Base-by-base conservation (phyloP, 1,140 invertebrate genomes). In the Lepidostoma basale region DNA sequence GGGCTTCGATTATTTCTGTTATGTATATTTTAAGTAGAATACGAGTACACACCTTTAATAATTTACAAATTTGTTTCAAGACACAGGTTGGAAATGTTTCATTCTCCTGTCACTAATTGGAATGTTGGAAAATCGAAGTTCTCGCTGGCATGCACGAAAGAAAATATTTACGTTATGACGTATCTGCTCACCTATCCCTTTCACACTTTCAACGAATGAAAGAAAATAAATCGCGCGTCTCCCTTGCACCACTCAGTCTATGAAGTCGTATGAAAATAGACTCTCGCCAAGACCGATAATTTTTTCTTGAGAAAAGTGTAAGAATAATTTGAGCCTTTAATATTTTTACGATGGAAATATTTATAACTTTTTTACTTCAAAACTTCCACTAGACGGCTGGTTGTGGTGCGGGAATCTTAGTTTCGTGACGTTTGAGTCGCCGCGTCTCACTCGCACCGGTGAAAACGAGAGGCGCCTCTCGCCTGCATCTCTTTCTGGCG, bases 401-500 rank as follows among this genome's bases (percentile, higher is more conserved):
- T 33, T 12, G 30, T 33, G 30, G 30, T 33, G 30, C 6, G 5
- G 10, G 16, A n/a, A 14, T 25, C 12, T 59, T 14, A 26, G 39
- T 6, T 23, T 42, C 20, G 56, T 60, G 56, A 60, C 56, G 56
- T 60, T 28, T 26, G 30, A 56, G 12, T 26, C 23, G 23, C 25
- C 25, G 8, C 56, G 22, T 60, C 56, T 60, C 56, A 14, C 33
- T 60, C 39, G 56, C 56, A 40, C 56, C 23, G 22, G 56, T 26
- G 56, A 60, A 60, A 60, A 60, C 56, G 56, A 60, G 42, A 60
- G 56, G 56, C 56, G 26, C 22, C 47, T 18, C 28, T 33, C 36
- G 64, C 47, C 52, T 33, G 54, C 40, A 44, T 60, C 45, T 60
- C 56, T 60, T 42, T 60, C 39, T 66, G 49, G 9, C 45, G n/a